phyloP scores from a whole-genome alignment of 2,888 invertebrate species.

The Hylaea fasciaria region DNA sequence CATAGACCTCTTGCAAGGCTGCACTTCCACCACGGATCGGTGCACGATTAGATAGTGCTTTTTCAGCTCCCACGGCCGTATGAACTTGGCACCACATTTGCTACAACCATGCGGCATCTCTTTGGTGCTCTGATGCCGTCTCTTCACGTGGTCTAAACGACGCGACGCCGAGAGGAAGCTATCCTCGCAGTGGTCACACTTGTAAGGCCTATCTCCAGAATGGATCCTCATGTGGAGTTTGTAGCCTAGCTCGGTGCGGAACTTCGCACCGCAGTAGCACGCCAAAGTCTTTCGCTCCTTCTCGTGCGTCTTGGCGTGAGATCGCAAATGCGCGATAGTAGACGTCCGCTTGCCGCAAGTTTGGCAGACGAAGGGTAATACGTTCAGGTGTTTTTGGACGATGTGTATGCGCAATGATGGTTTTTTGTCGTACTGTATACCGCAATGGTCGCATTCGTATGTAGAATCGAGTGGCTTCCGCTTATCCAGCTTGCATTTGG shows the following conservation, averaged over 20 bases:
- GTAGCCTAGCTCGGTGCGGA: slow-evolving; percentile 65
- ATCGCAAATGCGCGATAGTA: slow-evolving; percentile 62
- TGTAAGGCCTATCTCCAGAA: slow-evolving; percentile 69
- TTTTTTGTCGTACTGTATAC: slow-evolving; percentile 64
- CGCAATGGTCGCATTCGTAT: slow-evolving; percentile 70
- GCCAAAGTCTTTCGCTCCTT: slow-evolving; percentile 55
- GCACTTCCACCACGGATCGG: slow-evolving; percentile 47
- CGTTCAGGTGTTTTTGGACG: slow-evolving; percentile 70
- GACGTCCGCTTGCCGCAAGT: slow-evolving; percentile 72
- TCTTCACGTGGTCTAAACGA: slow-evolving; percentile 69
- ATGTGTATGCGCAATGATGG: slow-evolving; percentile 71
- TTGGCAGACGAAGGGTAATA: slow-evolving; percentile 66
- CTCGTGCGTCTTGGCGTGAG: slow-evolving; percentile 65
- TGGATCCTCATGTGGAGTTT: slow-evolving; percentile 70
- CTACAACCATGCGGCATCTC: slow-evolving; percentile 67
- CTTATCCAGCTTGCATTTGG: slow-evolving; percentile 48
- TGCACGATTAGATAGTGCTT: slow-evolving; percentile 68
- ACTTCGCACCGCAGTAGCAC: slow-evolving; percentile 68
- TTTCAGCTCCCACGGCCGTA: slow-evolving; percentile 70
- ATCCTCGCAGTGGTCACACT: slow-evolving; percentile 67
- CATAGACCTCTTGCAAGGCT: slow-evolving; percentile 37
- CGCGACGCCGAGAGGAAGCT: slow-evolving; percentile 72
- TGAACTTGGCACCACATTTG: slow-evolving; percentile 66
- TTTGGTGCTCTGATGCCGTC: slow-evolving; percentile 61
- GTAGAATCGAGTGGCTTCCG: slow-evolving; percentile 16